phyloP scores from a whole-genome alignment of 92 coral and sea anemone genomes.

The Parazoanthus atlanticus region DNA sequence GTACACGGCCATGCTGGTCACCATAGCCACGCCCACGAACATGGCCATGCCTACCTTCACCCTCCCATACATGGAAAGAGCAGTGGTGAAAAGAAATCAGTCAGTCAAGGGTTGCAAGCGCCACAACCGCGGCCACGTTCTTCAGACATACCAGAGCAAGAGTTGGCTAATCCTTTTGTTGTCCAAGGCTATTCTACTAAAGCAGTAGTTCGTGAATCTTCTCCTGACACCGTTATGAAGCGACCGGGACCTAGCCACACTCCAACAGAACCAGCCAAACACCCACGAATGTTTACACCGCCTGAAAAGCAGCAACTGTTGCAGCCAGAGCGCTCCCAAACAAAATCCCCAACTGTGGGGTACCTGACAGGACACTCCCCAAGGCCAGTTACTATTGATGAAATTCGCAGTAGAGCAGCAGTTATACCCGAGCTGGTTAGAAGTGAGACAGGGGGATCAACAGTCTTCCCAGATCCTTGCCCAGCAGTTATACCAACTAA shows the following conservation, averaged over 20 bases:
- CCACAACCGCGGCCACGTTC: slow-evolving; percentile 55
- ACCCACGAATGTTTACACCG: slow-evolving; percentile 44
- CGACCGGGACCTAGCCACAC: slow-evolving; percentile 55
- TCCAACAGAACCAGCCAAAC: slow-evolving; percentile 55
- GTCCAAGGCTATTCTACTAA: slow-evolving; percentile 56
- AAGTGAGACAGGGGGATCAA: slow-evolving; percentile 32
- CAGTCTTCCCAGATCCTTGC: slow-evolving; percentile 64
- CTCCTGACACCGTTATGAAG: slow-evolving; percentile 68
- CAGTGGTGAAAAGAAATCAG: slow-evolving; percentile 45
- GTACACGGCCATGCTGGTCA: slow-evolving; percentile 26
- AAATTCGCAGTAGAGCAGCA: slow-evolving; percentile 79
- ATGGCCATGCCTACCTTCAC: slow-evolving; percentile 44
- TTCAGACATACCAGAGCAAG: slow-evolving; percentile 81
- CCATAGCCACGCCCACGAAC: slow-evolving; percentile 40
- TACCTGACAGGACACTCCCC: slow-evolving; percentile 64
- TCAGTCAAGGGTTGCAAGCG: slow-evolving; percentile 33
- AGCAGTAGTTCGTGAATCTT: slow-evolving; percentile 40
- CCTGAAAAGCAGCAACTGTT: slow-evolving; percentile 29
- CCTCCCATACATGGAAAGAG: slow-evolving; percentile 17
- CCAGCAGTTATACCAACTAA: slow-evolving; percentile 33
- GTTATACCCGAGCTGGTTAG: slow-evolving; percentile 70
- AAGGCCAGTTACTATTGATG: slow-evolving; percentile 69
- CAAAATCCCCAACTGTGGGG: slow-evolving; percentile 60
- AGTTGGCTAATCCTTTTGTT: slow-evolving; percentile 76
- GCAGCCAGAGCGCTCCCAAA: slow-evolving; percentile 56